phyloP scores from a whole-genome alignment of 2,888 invertebrate species.

The Cremastinae sp. region DNA sequence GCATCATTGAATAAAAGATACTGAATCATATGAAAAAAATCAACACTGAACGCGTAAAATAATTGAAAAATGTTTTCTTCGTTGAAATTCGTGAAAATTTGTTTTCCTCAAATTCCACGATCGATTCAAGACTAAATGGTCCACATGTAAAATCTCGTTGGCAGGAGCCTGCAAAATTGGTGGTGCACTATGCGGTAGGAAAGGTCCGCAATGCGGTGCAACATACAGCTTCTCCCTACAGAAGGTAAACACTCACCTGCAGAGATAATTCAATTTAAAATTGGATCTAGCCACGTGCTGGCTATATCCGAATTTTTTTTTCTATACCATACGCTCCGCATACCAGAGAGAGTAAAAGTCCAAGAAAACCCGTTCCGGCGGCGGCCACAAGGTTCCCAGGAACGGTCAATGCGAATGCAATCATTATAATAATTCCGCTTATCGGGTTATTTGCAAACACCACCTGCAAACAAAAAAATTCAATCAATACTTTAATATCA shows the following conservation, averaged over 20 bases:
- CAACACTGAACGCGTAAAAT: too few relatives aligned
- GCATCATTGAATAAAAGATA: too few relatives aligned
- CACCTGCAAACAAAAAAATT: conserved; percentile 69
- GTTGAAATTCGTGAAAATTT: not conserved
- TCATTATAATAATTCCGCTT: conserved; percentile 77
- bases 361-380: conserved; percentile 72
- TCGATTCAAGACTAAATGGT: not conserved
- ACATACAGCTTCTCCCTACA: conserved; percentile 26
- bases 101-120: not conserved
- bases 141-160: not conserved
- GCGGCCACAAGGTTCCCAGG: conserved; percentile 71
- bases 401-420: conserved; percentile 73
- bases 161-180: not conserved
- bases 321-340: conserved; percentile 39
- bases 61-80: too few relatives aligned
- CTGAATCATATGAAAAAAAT: too few relatives aligned
- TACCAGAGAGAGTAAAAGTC: conserved; percentile 75
- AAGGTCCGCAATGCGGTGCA: conserved; percentile 65
- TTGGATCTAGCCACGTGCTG: conserved; percentile 20
- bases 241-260: conserved; percentile 44
- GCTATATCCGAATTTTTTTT: not conserved
- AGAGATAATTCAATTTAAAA: conserved; percentile 54
- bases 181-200: conserved; percentile 39
- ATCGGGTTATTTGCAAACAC: conserved; percentile 80
- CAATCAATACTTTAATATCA: not conserved